Percentiles rank a stretch among this genome's conserved stretches.
phyloP scores from a whole-genome alignment of 2,113 vertebrate species.

The Cyprinus carpio region DNA sequence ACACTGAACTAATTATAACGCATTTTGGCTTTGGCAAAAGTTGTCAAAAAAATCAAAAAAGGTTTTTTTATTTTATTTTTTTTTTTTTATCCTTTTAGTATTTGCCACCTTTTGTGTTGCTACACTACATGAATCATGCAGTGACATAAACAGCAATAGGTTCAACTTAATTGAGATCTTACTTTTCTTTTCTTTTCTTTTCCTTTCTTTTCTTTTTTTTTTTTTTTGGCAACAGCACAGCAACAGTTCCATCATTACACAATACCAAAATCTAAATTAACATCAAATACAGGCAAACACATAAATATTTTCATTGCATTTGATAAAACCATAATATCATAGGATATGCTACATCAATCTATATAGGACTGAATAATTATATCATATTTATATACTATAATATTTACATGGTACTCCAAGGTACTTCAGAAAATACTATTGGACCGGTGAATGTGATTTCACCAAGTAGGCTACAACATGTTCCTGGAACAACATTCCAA shows the following conservation, averaged over 20 bases:
- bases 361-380: background rate
- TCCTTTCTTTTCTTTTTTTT: no score
- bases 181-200: no score
- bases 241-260: background rate
- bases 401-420: no score
- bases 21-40: background rate
- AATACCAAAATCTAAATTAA: background rate
- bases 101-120: background rate
- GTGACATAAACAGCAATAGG: background rate
- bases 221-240: no score
- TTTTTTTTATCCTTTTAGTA: background rate
- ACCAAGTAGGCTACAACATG: no score
- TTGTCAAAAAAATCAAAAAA: background rate
- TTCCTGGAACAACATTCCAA: no score
- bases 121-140: background rate
- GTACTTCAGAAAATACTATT: background rate
- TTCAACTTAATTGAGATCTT: background rate
- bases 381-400: background rate
- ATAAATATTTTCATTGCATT: background rate
- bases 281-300: background rate
- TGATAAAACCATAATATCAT: no score
- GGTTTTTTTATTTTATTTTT: no score
- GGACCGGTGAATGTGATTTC: no score
- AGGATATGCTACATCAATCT: background rate
- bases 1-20: background rate